Evolutionary conservation across 1,140 invertebrate species (phyloP), one percentile per base, ranked within the genome.

Genomic region (Amphibalanus amphitrite): DNA sequence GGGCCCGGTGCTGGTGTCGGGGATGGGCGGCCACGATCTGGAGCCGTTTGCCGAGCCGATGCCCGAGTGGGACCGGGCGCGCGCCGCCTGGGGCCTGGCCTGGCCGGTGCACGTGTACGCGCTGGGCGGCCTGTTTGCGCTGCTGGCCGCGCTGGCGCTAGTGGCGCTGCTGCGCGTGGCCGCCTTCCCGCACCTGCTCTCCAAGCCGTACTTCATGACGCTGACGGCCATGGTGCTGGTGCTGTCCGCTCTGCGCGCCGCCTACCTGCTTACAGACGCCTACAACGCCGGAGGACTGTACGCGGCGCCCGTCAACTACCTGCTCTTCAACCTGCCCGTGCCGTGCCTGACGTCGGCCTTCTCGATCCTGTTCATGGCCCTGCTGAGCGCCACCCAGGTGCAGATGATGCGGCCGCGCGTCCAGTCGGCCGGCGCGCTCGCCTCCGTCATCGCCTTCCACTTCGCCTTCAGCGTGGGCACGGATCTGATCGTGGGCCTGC

Each of bases 241-340:
- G 28, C 28, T 67, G n/a, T 92, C 92, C 75, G 84, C 88, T 4
- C 81, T 91, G 74, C 82, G 92, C 67, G 90, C 91, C 75, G 88
- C 92, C 75, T 93, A 92, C 77, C 84, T 95, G 69, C 89, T 92
- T 74, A 90, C 91, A 76, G 92, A 95, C 81, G 88, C 91, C 0
- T 95, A 95, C 77, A 94, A 94, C 77, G 86, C 89, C 15, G 86
- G 87, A 71, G 83, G 85, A 64, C 89, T 87, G 0, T 84, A 93
- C 75, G 88, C 89, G 64, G 83, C 86, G n/a, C 87, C 89, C 65
- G 79, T 93, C 17, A 89, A 90, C 64, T 87, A 89, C 73, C 85
- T 94, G 26, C 78, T 94, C 1, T 85, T 92, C 71, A 88, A 91
- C 76, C 83, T 92, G 30, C 90, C 90, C 0, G 87, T 89, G 26